Percentiles rank a stretch among this genome's conserved stretches.
phyloP scores from a whole-genome alignment of 1,140 invertebrate species.

The Bombyx mori region ASM3026992v2 NC_085116.1:9546001-9546500 shows the following conservation, averaged over 20 bases:
- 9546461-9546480: constrained; percentile 68
- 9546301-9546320: constrained; percentile 29
- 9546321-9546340: constrained; percentile 32
- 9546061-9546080: no score
- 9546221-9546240: constrained; percentile 11
- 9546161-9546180: constrained; percentile 37
- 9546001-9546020: no score
- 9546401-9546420: constrained; percentile 59
- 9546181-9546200: constrained; percentile 7
- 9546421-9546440: constrained; percentile 68
- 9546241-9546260: constrained; percentile 38
- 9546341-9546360: constrained; percentile 46
- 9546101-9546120: neutral
- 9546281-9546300: constrained; percentile 55
- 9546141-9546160: constrained; percentile 72
- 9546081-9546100: no score
- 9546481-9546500: constrained; percentile 44
- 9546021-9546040: no score
- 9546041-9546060: no score
- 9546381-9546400: constrained; percentile 52
- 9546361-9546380: constrained; percentile 33
- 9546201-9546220: constrained; percentile 3
- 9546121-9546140: constrained; percentile 17
- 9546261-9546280: constrained; percentile 34
- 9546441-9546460: constrained; percentile 67